Evolutionary conservation across 2,888 invertebrate genomes (phyloP).

Genomic region (Chesias legatella): DNA sequence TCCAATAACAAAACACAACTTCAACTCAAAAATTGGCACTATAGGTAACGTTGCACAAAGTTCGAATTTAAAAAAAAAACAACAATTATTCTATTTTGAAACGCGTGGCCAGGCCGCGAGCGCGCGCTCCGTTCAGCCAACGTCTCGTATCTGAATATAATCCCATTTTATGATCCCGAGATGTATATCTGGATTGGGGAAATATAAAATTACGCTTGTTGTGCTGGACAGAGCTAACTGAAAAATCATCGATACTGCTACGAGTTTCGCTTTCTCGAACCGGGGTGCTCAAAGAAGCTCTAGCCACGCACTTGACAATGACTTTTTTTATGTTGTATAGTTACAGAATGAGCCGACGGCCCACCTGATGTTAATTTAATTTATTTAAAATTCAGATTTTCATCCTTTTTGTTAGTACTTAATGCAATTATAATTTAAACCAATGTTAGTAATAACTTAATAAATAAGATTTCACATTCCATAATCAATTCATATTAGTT

Average conservation of each 20-base stretch:
- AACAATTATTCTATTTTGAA: conserved; percentile 21
- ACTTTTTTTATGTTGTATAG: too few species aligned
- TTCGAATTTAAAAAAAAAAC: conserved; percentile 17
- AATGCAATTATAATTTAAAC: too few species aligned
- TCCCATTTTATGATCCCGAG: conserved; percentile 43
- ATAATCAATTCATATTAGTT: too few species aligned
- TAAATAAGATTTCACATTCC: too few species aligned
- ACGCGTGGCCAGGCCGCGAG: conserved; percentile 41
- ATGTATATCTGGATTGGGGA: conserved; percentile 60
- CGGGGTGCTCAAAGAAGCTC: too few species aligned
- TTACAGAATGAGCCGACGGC: too few species aligned
- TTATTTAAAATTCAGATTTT: too few species aligned
- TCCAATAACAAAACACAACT: conserved; percentile 39
- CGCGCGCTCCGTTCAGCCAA: conserved; percentile 43
- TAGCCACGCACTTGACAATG: too few species aligned
- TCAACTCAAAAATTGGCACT: conserved; percentile 20
- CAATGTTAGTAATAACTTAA: too few species aligned
- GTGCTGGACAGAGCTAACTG: conserved; percentile 32
- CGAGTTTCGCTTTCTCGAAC: too few species aligned
- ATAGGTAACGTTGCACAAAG: conserved; percentile 15
- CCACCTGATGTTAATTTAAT: too few species aligned
- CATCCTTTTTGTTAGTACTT: too few species aligned
- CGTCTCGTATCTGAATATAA: conserved; percentile 43
- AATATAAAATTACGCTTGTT: conserved; percentile 63
- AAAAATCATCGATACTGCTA: conserved; percentile 8